Evolutionary conservation across 2,888 invertebrate species (phyloP).

Genomic region (Erannis defoliaria): DNA sequence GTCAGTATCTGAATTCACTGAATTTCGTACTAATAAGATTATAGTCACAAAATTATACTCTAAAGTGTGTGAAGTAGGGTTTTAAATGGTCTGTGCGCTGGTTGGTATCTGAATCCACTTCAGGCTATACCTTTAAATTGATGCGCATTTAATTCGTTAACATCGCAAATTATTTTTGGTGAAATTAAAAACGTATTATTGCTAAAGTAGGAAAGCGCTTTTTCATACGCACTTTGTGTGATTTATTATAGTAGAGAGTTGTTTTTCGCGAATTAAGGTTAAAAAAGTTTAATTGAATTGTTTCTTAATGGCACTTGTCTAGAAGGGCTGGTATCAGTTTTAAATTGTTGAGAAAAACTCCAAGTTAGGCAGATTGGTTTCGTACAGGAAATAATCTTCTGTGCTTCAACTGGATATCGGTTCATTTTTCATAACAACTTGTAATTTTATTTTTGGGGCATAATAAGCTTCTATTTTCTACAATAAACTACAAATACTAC

Average conservation of each 20-base stretch:
- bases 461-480: too few relatives aligned
- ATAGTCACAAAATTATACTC: slow-evolving; percentile 5
- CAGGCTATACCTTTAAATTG: slow-evolving; percentile 64
- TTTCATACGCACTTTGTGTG: slow-evolving; percentile 19
- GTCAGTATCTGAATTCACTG: slow-evolving; percentile 8
- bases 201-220: slow-evolving; percentile 34
- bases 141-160: slow-evolving; percentile 70
- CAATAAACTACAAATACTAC: too few relatives aligned
- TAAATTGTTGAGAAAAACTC: neutral
- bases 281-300: slow-evolving; percentile 15
- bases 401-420: too few relatives aligned
- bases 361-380: neutral
- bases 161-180: slow-evolving; percentile 58
- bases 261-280: slow-evolving; percentile 23
- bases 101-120: slow-evolving; percentile 44
- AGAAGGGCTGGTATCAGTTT: slow-evolving; percentile 6
- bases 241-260: slow-evolving; percentile 24
- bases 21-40: slow-evolving; percentile 35
- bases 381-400: too few relatives aligned
- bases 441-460: too few relatives aligned
- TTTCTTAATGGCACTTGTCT: slow-evolving; percentile 18
- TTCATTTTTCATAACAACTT: too few relatives aligned
- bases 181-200: slow-evolving; percentile 73
- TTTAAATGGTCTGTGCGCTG: neutral
- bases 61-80: neutral